These are phyloP conservation scores for Agapornis roseicollis DNA, from an alignment of 2,113 vertebrate genomes.

Conservation along the genomic window DNA sequence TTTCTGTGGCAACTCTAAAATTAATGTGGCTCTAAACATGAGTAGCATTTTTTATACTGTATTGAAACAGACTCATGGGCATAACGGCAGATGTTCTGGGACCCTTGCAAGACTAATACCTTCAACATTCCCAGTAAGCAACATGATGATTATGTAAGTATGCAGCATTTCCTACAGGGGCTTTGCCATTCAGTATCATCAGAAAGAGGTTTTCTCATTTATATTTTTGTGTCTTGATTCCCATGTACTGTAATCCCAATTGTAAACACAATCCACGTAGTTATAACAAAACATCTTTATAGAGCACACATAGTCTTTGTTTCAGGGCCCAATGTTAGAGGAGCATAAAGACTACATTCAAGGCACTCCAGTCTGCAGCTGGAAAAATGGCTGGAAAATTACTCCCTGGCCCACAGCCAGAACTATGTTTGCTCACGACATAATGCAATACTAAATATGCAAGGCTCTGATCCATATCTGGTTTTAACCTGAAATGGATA, in stretches of 20 bases:
- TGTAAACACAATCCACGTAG: constrained; percentile 54
- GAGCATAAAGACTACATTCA: constrained; percentile 57
- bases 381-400: constrained; percentile 65
- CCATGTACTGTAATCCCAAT: constrained; percentile 39
- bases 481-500: not conserved
- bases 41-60: not conserved
- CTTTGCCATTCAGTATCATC: constrained; percentile 1
- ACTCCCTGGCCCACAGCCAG: constrained; percentile 47
- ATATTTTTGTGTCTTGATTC: constrained; percentile 24
- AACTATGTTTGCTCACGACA: constrained; percentile 16
- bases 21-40: not conserved
- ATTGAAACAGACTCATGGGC: not conserved
- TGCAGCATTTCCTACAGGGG: not conserved
- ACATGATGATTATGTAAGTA: not conserved
- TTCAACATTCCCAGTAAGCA: not conserved
- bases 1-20: not conserved
- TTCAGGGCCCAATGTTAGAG: constrained; percentile 6
- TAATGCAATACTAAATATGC: not conserved
- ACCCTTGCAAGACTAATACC: not conserved
- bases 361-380: constrained; percentile 22
- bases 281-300: constrained; percentile 59
- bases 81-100: not conserved
- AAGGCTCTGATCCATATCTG: not conserved
- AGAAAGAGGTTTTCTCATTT: constrained; percentile 38
- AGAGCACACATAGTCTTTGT: constrained; percentile 60